These are phyloP conservation scores for Helicoverpa assulta DNA, from an alignment of 2,888 invertebrate species.

Conservation along the genomic window DNA sequence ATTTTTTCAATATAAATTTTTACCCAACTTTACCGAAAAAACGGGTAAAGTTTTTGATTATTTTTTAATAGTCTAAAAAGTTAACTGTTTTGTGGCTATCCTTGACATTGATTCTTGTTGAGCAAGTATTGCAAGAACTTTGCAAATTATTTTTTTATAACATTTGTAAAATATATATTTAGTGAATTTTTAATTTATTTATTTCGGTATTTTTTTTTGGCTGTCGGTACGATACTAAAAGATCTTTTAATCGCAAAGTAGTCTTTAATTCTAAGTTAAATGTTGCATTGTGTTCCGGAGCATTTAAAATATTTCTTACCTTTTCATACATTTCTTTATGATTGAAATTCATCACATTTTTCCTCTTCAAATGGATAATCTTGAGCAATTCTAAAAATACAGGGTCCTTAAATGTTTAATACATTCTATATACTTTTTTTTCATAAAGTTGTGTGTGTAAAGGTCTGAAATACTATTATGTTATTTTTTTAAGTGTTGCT, in stretches of 20 bases:
- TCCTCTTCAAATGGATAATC: neutral
- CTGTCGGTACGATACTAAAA: slow-evolving; percentile 1
- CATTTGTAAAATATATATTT: slow-evolving; percentile 23
- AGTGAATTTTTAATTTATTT: slow-evolving; percentile 26
- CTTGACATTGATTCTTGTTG: slow-evolving; percentile 2
- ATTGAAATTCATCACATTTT: neutral
- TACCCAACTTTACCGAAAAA: neutral
- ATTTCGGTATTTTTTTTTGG: slow-evolving; percentile 26
- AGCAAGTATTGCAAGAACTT: slow-evolving; percentile 16
- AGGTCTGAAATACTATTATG: slow-evolving; percentile 13
- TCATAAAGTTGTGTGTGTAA: neutral
- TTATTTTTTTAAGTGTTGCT: slow-evolving; percentile 17
- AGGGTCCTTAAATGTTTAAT: too few species aligned
- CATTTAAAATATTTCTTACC: slow-evolving; percentile 44
- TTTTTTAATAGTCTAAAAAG: neutral
- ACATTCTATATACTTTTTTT: neutral
- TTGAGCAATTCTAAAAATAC: too few species aligned
- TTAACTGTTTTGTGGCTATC: slow-evolving; percentile 1
- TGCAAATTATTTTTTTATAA: slow-evolving; percentile 36
- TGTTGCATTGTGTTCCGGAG: slow-evolving; percentile 22
- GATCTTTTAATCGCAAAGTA: slow-evolving; percentile 3
- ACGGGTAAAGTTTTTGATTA: neutral
- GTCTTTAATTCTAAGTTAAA: slow-evolving; percentile 30
- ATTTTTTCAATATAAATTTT: slow-evolving; percentile 1
- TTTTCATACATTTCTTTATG: slow-evolving; percentile 8